A percentile compares a stretch with the other conserved stretches of the same genome.
Conservation (phyloP, 2,797 vertebrate genomes). For the Neomorphus geoffroyi region DNA sequence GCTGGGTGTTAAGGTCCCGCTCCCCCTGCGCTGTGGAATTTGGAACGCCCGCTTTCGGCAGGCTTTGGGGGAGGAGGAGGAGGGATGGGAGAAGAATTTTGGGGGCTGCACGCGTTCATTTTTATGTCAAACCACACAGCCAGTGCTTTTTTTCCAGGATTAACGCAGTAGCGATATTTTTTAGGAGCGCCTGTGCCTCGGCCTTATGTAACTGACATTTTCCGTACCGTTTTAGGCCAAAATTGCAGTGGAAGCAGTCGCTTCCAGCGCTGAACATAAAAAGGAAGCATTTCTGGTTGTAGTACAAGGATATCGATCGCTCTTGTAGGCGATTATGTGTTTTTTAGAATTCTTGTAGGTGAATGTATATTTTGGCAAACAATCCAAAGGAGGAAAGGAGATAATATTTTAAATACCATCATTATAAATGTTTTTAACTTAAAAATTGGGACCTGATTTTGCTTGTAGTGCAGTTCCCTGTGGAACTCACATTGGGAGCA, state of each 20-base stretch:
- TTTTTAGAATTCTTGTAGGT: background rate
- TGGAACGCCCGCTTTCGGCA: background rate
- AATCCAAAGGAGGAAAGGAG: background rate
- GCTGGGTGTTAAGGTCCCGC: no score
- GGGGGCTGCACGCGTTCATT: fast-evolving
- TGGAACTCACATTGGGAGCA: background rate
- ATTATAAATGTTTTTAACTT: background rate
- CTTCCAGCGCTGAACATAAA: background rate
- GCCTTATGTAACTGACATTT: conserved; percentile 56
- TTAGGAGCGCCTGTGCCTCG: background rate
- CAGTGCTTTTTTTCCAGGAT: background rate
- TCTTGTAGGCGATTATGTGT: no score
- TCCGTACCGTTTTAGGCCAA: background rate
- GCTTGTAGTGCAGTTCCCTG: background rate
- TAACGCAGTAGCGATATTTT: background rate
- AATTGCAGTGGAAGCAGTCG: background rate
- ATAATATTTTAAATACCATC: background rate
- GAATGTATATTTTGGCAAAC: background rate
- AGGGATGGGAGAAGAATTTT: background rate
- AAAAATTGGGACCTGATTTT: background rate
- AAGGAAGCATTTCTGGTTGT: background rate
- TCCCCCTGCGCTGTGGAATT: no score
- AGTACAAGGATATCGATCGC: background rate
- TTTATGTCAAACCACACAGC: background rate
- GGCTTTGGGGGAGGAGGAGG: background rate